Evolutionary conservation across 2,888 invertebrate genomes (phyloP), one percentile per base, ranked within the genome.

Genomic region (Euzophera pinguis): DNA sequence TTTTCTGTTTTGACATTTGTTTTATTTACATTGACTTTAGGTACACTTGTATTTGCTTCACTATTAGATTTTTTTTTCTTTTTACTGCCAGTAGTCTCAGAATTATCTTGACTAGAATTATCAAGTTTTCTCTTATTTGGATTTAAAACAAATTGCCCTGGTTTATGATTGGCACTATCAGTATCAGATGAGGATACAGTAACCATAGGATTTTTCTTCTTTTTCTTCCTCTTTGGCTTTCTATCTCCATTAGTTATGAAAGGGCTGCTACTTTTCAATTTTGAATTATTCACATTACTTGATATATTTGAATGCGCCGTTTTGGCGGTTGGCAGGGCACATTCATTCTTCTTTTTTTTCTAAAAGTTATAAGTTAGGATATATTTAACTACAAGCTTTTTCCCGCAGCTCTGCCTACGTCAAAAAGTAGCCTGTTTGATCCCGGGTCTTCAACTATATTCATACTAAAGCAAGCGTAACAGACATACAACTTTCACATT

Each of bases 111-210:
- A 5, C 22, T 22, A 22, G 22, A 22, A 35, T 78, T 74, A 61
- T 77, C 73, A 3, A 81, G 59, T 62, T 79, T 81, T 53, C 77
- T 78, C 54, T 80, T 83, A 54, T 78, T 81, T 38, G 69, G 78
- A 53, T 78, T 73, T 35, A 78, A 73, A 41, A 50, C 49, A 39
- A 50, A 50, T 50, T 50, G 49, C 7, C 49, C 49, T 9, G 49
- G 49, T 14, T 10, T 41, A 16, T 9, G 13, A 13, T 3, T 1
- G 1, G 27, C 1, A 5, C 4, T 27, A 13, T 22, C 10, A 27
- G 10, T 5, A 37, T 38, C 37, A 6, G 6, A 9, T 8, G 3
- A 6, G 8, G 43, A 29, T 13, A 43, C 27, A 9, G 4, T n/a
- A 5, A 8, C 8, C 32, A 50, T 55, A n/a, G 37, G 4, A n/a